phyloP scores from a whole-genome alignment of 1,140 invertebrate species.

The Neotoxoptera formosana region DNA sequence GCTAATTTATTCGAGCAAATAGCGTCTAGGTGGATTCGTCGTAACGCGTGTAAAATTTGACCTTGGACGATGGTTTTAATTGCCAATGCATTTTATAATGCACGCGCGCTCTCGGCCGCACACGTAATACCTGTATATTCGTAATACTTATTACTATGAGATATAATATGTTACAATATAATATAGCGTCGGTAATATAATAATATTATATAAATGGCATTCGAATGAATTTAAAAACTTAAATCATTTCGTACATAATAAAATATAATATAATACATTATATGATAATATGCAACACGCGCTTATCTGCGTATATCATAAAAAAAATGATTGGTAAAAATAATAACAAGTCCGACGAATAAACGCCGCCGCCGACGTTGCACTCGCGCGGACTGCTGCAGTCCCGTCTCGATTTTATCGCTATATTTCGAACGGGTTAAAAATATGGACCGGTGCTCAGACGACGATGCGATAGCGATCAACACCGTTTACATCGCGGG shows the following conservation, averaged over 20 bases:
- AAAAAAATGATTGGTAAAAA: neutral
- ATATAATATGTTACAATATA: too few species aligned
- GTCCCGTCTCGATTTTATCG: neutral
- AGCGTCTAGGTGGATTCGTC: neutral
- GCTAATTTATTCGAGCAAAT: neutral
- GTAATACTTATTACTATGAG: neutral
- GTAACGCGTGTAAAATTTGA: neutral
- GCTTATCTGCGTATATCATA: neutral
- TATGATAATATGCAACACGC: too few species aligned
- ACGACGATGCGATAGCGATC: neutral
- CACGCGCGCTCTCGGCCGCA: neutral
- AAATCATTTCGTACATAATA: neutral
- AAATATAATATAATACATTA: too few species aligned
- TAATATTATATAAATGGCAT: neutral
- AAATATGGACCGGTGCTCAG: neutral
- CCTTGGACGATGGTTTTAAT: neutral
- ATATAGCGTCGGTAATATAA: too few species aligned
- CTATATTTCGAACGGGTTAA: neutral
- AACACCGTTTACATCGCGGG: neutral
- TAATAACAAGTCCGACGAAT: neutral
- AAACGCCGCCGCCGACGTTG: neutral
- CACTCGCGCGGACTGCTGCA: neutral
- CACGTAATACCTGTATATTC: neutral
- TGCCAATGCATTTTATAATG: slow-evolving; percentile 9
- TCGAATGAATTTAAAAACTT: neutral